Conservation (phyloP, 1,140 invertebrate species). For the Wiebesia pumilae region DNA sequence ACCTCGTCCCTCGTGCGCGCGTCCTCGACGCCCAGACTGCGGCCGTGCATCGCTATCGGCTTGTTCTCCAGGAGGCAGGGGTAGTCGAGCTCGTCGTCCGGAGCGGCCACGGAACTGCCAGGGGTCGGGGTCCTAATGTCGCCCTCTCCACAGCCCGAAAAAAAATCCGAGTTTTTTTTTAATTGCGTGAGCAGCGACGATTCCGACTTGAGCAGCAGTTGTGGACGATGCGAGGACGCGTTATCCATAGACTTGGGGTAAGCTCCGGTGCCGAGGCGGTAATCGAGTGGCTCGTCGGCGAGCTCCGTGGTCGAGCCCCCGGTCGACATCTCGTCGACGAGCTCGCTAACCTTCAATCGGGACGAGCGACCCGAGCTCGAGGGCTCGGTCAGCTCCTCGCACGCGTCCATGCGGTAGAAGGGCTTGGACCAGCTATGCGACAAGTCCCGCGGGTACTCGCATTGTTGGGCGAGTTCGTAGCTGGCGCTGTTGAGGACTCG, state of each 20-base stretch:
- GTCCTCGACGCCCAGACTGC: not conserved
- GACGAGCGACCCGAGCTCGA: conserved; percentile 44
- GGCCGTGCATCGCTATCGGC: conserved; percentile 59
- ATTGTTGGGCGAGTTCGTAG: conserved; percentile 71
- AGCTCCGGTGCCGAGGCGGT: not conserved
- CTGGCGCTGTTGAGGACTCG: conserved; percentile 70
- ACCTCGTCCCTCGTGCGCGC: not conserved
- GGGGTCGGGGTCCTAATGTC: conserved; percentile 54
- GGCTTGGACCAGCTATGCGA: conserved; percentile 19
- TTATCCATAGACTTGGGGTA: conserved; percentile 60
- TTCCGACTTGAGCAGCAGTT: not conserved
- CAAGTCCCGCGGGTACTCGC: conserved; percentile 56
- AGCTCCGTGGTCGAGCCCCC: conserved; percentile 57
- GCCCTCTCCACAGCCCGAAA: conserved; percentile 69
- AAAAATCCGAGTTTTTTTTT: conserved; percentile 76
- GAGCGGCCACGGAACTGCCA: conserved; percentile 29
- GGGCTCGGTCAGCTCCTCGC: conserved; percentile 66
- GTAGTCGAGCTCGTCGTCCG: conserved; percentile 72
- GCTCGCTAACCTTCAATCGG: conserved; percentile 54
- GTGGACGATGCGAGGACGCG: not conserved
- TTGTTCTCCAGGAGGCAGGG: conserved; percentile 70
- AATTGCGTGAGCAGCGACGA: conserved; percentile 66
- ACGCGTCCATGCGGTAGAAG: conserved; percentile 70
- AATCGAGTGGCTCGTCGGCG: not conserved
- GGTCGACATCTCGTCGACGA: conserved; percentile 51